These are phyloP conservation scores for Mus caroli DNA, from an alignment of 2,797 vertebrate species.

Conservation along the genomic window DNA sequence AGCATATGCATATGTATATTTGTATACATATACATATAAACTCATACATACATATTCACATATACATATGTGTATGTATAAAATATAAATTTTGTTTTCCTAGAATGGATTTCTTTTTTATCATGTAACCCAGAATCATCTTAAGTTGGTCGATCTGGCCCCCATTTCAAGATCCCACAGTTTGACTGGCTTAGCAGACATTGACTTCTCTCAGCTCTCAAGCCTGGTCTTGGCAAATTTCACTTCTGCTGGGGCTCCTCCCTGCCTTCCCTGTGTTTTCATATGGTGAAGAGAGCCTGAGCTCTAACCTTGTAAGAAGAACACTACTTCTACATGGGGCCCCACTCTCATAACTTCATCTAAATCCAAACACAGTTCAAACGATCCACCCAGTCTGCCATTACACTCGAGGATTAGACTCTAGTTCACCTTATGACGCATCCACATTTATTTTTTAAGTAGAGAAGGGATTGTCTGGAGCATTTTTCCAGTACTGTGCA, in stretches of 20 bases:
- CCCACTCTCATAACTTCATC: not conserved
- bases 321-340: not conserved
- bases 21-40: not conserved
- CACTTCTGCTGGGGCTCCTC: not conserved
- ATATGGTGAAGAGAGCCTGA: not conserved
- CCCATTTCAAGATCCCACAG: not conserved
- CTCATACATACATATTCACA: too few relatives aligned
- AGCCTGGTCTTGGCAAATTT: not conserved
- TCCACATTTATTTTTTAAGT: not conserved
- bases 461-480: not conserved
- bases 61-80: not conserved
- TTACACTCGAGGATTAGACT: not conserved
- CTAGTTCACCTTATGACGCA: not conserved
- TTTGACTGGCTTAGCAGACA: not conserved
- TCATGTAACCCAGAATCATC: not conserved
- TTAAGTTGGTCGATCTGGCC: not conserved
- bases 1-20: not conserved
- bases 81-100: constrained; percentile 1
- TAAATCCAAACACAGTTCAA: not conserved
- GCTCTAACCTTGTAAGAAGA: not conserved
- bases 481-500: not conserved
- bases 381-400: not conserved
- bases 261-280: not conserved
- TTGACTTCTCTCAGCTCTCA: not conserved
- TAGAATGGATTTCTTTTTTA: constrained; percentile 10